Percentiles rank a stretch among this genome's conserved stretches.
These are phyloP conservation scores for Phenganax marumi DNA, from an alignment of 92 coral and sea anemone species.

Conservation along the genomic window DNA sequence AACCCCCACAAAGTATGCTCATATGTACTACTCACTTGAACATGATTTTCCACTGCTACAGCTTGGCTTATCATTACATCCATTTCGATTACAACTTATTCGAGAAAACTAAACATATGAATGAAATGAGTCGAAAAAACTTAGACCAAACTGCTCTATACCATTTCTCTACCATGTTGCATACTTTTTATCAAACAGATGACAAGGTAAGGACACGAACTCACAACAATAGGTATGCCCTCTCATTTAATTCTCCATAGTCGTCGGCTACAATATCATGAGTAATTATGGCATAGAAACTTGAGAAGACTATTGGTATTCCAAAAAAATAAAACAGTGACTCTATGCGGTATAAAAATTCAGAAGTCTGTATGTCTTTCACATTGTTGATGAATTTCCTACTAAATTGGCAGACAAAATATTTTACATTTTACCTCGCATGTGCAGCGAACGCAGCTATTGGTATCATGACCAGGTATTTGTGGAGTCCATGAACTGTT, in stretches of 20 bases:
- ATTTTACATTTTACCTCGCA: conserved; percentile 15
- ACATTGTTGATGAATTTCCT: too few relatives aligned
- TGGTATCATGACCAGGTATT: conserved; percentile 12
- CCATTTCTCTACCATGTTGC: too few relatives aligned
- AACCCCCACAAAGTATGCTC: background rate
- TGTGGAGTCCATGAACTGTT: conserved; percentile 34
- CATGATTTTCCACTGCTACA: background rate
- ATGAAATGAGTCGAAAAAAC: background rate
- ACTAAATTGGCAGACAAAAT: background rate
- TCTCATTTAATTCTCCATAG: too few relatives aligned
- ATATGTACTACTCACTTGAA: background rate
- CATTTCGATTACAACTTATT: conserved; percentile 21
- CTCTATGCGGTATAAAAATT: too few relatives aligned
- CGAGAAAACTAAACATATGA: conserved; percentile 22
- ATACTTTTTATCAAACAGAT: too few relatives aligned
- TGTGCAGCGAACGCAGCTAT: conserved; percentile 21
- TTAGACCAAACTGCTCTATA: background rate
- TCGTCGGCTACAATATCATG: too few relatives aligned
- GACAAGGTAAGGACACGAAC: too few relatives aligned
- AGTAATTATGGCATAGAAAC: too few relatives aligned
- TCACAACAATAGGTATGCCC: too few relatives aligned
- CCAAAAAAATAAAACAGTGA: too few relatives aligned
- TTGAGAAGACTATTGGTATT: too few relatives aligned
- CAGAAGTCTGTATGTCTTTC: too few relatives aligned
- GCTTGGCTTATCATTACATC: background rate